phyloP scores from a whole-genome alignment of 2,888 invertebrate species.

The Ethmia dodecea region DNA sequence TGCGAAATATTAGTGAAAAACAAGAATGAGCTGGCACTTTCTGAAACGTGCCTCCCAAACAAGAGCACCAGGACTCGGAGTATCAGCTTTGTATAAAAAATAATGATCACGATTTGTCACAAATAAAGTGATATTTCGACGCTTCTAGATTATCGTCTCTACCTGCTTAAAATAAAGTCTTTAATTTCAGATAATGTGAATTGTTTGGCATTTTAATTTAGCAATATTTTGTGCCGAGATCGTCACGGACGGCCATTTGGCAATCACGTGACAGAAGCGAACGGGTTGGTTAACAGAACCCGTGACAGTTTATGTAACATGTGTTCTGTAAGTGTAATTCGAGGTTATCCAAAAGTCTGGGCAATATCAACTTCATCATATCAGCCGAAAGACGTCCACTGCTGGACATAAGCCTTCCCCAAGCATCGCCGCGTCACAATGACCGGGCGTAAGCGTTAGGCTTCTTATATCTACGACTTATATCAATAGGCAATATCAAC shows the following conservation, averaged over 20 bases:
- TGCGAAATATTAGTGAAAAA: not conserved
- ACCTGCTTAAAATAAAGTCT: not conserved
- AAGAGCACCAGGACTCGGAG: conserved; percentile 5
- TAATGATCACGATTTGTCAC: conserved; percentile 2
- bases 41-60: conserved; percentile 10
- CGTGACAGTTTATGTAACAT: conserved; percentile 14
- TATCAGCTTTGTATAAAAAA: not conserved
- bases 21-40: conserved; percentile 3
- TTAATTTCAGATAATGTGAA: not conserved
- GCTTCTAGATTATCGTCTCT: not conserved
- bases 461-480: too few species aligned
- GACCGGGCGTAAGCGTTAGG: too few species aligned
- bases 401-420: too few species aligned
- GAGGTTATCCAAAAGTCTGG: too few species aligned
- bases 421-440: too few species aligned
- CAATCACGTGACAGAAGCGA: conserved; percentile 13
- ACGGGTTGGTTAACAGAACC: conserved; percentile 6
- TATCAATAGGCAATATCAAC: too few species aligned
- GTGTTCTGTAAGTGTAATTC: conserved; percentile 13
- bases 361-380: too few species aligned
- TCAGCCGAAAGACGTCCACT: too few species aligned
- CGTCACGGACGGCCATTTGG: conserved; percentile 17
- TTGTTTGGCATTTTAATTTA: conserved; percentile 4
- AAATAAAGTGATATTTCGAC: not conserved
- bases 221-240: conserved; percentile 8